These are phyloP conservation scores for Allolobophora icterica DNA, from an alignment of 2,888 invertebrate species.

Conservation along the genomic window DNA sequence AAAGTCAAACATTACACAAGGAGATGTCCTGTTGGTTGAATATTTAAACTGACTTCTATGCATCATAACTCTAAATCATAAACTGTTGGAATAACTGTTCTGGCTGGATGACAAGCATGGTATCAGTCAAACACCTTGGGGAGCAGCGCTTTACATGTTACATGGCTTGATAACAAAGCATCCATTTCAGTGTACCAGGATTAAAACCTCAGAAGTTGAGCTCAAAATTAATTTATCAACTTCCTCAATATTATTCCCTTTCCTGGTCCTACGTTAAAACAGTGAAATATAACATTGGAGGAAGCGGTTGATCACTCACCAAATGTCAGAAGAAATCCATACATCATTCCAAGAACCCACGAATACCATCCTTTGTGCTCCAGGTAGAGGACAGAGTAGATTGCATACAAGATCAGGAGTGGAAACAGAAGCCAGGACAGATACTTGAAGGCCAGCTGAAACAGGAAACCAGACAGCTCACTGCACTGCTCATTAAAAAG, in stretches of 20 bases:
- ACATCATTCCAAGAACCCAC: slow-evolving; percentile 92
- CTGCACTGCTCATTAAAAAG: not conserved
- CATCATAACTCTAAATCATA: no score
- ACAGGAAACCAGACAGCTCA: slow-evolving; percentile 2
- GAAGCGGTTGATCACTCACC: slow-evolving; percentile 56
- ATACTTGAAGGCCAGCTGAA: slow-evolving; percentile 87
- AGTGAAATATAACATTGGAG: not conserved
- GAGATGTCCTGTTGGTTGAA: no score
- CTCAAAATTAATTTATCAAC: not conserved
- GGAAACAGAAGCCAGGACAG: slow-evolving; percentile 95
- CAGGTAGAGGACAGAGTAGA: slow-evolving; percentile 87
- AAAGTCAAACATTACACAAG: no score
- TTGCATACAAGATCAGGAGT: slow-evolving; percentile 86
- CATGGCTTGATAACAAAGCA: no score
- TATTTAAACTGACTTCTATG: no score
- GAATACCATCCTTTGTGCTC: slow-evolving; percentile 99
- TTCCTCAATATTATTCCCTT: not conserved
- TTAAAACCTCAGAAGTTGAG: no score
- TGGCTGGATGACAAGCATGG: no score
- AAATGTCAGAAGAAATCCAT: slow-evolving; percentile 95
- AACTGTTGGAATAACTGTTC: no score
- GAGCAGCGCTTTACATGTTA: no score
- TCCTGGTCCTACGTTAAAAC: not conserved
- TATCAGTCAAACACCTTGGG: no score
- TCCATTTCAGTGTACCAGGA: no score